Base-by-base conservation (phyloP, 2,797 vertebrate species). In the Lateolabrax maculatus region DNA sequence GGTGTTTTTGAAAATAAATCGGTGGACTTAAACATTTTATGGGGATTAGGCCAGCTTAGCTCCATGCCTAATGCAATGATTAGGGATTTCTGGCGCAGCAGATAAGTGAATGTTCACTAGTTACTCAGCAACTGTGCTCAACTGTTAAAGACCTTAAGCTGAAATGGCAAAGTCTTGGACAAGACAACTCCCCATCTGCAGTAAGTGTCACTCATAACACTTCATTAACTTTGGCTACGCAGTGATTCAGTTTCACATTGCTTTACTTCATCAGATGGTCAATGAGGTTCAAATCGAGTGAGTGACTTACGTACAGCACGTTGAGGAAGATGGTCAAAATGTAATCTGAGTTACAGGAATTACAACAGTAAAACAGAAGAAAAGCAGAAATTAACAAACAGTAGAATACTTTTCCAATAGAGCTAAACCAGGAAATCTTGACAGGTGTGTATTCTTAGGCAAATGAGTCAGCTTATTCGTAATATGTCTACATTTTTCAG, bases 41-140 rank as follows among this genome's bases (percentile, higher is more conserved):
- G 91, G 85, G 93, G 95, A 95, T 95, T 95, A 95, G 84, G 68
- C 77, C 79, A 87, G 92, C 80, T 94, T 92, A 94, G 93, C 93
- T 87, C 88, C 90, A 85, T 93, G 89, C 62, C 90, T 94, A 95
- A 95, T 93, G 91, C 93, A 90, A 90, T 93, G 94, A 95, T 95
- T 90, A 92, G 94, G 94, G 92, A 94, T 94, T 95, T 95, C 93
- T 95, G 94, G 85, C 83, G 79, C 74, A 48, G 85, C 75, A 91
- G 95, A 95, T 95, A 95, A 95, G 92, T 94, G 87, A 93, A 93
- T 94, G 90, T 88, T 94, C 91, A 88, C 89, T 83, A 88, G 93
- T 92, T 91, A 90, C 84, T 87, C 86, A 85, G 88, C 81, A 75
- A 87, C 84, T 77, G 79, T 15, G 58, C 82, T 90, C 85, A 85